Evolutionary conservation across 2,797 vertebrate genomes (phyloP), one percentile per base, ranked within the genome.

Genomic region (Balearica regulorum): DNA sequence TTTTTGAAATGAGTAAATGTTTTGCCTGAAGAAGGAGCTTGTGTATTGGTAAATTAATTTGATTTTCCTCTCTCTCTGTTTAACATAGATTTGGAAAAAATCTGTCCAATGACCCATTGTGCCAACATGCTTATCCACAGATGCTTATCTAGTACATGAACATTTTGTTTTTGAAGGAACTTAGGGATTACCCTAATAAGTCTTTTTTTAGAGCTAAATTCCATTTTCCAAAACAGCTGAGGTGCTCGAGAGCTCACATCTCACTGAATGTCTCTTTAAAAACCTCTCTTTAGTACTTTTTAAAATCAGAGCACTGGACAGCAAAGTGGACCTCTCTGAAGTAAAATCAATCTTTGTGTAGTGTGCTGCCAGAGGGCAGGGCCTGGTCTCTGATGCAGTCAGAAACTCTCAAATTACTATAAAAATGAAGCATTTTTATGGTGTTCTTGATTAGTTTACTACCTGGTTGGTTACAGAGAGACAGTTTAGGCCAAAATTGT

Each of bases 331-430:
- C 58, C 66, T 91, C 51, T 41, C 78, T 92, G 73, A 90, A 95
- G 83, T 95, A 90, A 95, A 95, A 88, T 13, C 71, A 65, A 1
- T 61, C 31, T 85, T 54, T 86, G 75, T 26, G 68, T 58, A 69
- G 33, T 54, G 77, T 85, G 55, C 84, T 93, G 85, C 85, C 97
- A 93, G 68, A 92, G 86, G 49, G 39, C 80, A 93, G 55, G 66
- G 55, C 28, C 68, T 91, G 76, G 46, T 92, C 87, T 97, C 93
- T 83, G 85, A 78, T 94, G 78, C 55, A 87, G 62, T 80, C 68
- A 90, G 91, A 97, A 87, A 87, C 86, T 92, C 91, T 96, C 57
- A 85, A 77, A 81, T 87, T 93, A 92, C 78, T 73, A 57, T 53
- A 70, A 94, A 89, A 82, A 69, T 8, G 5, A 35, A 72, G 25